Conservation (phyloP, 2,113 vertebrate species). For the Sminthopsis crassicaudata region DNA sequence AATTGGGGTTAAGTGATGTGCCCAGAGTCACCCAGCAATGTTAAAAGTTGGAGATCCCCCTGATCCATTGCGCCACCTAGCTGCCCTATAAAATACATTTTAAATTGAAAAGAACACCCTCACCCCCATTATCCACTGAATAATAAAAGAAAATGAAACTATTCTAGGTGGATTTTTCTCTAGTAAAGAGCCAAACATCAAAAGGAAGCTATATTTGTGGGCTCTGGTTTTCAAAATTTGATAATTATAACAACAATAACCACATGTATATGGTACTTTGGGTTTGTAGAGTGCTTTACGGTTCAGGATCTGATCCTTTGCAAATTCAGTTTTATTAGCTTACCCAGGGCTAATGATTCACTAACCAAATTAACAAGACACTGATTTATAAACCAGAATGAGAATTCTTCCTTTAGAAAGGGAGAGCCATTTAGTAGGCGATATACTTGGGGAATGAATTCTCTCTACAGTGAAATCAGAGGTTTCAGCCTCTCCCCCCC, state of each 20-base stretch:
- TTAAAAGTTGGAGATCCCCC: too few relatives aligned
- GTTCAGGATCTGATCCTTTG: neutral
- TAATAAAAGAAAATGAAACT: neutral
- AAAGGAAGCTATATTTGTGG: neutral
- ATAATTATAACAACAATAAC: neutral
- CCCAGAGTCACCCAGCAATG: too few relatives aligned
- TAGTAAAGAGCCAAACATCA: neutral
- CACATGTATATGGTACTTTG: neutral
- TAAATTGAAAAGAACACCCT: neutral
- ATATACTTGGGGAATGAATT: neutral
- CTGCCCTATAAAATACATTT: neutral
- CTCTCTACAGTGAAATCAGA: neutral
- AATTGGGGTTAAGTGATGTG: too few relatives aligned
- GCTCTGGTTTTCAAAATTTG: neutral
- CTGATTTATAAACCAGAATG: neutral
- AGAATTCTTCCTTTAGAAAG: neutral
- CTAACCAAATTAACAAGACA: neutral
- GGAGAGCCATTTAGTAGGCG: neutral
- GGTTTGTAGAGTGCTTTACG: neutral
- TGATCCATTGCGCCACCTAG: too few relatives aligned
- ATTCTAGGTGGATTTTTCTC: neutral
- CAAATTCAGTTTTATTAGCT: neutral
- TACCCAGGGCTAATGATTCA: neutral
- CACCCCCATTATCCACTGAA: neutral
- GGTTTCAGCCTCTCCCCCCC: too few relatives aligned